Evolutionary conservation across 2,888 invertebrate genomes (phyloP).

Genomic region (Deilephila porcellus): DNA sequence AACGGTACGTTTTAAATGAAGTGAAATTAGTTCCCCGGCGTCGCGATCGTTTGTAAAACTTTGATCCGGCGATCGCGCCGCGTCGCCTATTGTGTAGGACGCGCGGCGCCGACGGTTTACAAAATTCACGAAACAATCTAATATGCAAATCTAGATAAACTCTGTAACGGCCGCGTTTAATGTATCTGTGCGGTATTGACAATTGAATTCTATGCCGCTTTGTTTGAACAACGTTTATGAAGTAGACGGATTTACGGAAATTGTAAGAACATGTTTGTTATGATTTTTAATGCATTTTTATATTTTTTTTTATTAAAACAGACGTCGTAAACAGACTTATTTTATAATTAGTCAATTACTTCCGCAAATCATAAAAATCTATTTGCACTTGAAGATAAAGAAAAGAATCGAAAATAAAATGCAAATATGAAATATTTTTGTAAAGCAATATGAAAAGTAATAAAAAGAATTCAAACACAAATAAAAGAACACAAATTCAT

Average conservation of each 20-base stretch:
- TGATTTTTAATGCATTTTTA: too few species aligned
- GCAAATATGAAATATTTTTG: too few species aligned
- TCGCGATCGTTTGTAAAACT: slow-evolving; percentile 42
- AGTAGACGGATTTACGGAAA: not conserved
- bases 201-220: not conserved
- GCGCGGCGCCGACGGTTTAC: slow-evolving; percentile 45
- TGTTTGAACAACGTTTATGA: not conserved
- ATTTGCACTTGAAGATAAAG: too few species aligned
- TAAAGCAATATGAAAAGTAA: too few species aligned
- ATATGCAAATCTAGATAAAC: slow-evolving; percentile 59
- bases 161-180: slow-evolving; percentile 47
- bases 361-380: too few species aligned
- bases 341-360: too few species aligned
- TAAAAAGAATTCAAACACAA: too few species aligned
- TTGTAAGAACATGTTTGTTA: too few species aligned
- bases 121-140: slow-evolving; percentile 62
- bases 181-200: slow-evolving; percentile 15
- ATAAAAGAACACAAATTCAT: too few species aligned
- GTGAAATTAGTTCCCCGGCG: slow-evolving; percentile 46
- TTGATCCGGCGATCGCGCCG: slow-evolving; percentile 39
- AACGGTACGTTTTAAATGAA: slow-evolving; percentile 52
- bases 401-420: too few species aligned
- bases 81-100: slow-evolving; percentile 38
- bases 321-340: too few species aligned
- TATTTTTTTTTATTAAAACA: too few species aligned